Evolutionary conservation across 2,888 invertebrate genomes (phyloP).

Genomic region (Bellardia bayeri): DNA sequence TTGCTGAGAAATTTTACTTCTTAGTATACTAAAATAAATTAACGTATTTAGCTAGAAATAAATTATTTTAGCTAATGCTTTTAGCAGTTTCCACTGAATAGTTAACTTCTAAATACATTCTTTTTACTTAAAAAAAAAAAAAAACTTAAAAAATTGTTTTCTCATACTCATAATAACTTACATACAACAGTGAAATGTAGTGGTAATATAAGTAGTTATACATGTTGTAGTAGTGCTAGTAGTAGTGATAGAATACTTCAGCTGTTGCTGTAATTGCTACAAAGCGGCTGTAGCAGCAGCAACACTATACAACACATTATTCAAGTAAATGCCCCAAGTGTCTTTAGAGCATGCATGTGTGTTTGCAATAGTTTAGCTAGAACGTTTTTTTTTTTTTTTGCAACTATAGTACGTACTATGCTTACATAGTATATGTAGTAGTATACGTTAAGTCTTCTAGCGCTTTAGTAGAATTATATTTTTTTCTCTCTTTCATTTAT

Average conservation of each 20-base stretch:
- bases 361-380: conserved; percentile 45
- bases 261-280: conserved; percentile 20
- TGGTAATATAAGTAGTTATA: not conserved
- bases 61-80: conserved; percentile 61
- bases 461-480: conserved; percentile 47
- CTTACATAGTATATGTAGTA: conserved; percentile 6
- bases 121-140: conserved; percentile 1
- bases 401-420: conserved; percentile 19
- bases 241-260: not conserved
- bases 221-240: not conserved
- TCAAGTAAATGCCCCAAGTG: conserved; percentile 67
- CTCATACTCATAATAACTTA: conserved; percentile 5
- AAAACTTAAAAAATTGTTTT: conserved; percentile 12
- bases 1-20: too few relatives aligned
- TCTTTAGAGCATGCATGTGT: conserved; percentile 41
- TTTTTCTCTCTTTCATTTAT: conserved; percentile 39
- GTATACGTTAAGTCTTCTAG: conserved; percentile 58
- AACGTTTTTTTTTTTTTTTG: conserved; percentile 1
- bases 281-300: conserved; percentile 18
- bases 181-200: not conserved
- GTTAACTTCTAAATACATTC: conserved; percentile 26
- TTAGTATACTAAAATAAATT: too few relatives aligned
- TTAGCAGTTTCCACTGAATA: conserved; percentile 63
- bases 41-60: conserved; percentile 27
- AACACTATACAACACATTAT: conserved; percentile 55